Base-by-base conservation (phyloP, 2,888 invertebrate species). In the Escarpia spicata region DNA sequence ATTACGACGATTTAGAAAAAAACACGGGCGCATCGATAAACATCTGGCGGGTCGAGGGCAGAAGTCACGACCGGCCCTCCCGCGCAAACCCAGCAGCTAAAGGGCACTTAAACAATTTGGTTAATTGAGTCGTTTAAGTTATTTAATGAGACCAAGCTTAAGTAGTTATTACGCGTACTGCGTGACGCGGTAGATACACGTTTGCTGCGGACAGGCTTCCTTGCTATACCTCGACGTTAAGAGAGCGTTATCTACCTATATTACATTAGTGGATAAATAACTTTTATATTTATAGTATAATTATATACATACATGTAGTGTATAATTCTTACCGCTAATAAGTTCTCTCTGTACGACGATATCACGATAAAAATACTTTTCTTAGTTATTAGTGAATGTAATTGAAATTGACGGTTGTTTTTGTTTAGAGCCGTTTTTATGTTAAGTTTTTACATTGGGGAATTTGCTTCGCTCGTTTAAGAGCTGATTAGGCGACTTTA, bases 41-140 rank as follows among this genome's bases (percentile, higher is more conserved):
- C 75, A 75, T 75, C 75, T 75, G 75, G 19, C 75, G 75, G 75
- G 75, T 75, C 75, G 75, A 26, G 15, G 75, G 75, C 19, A 52
- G 75, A 75, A 26, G 75, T 75, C 75, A 75, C 26, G 26, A 1
- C 2, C 3, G 6, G 26, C 75, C 75, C 19, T n/a, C 75, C 75
- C 75, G 75, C 19, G 75, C 75, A 75, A 75, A 75, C 75, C 45
- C 37, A 2, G 52, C 52, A 52, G 75, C n/a, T 26, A 26, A 75
- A n/a, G 15, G n/a, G 75, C 75, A 75, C 75, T 75, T 75, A 75
- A 75, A n/a, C 26, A 75, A 75, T 75, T 75, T 75, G 19, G 26
- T 75, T 75, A 75, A 75, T 75, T 75, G 75, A n/a, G 75, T 75
- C 75, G n/a, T 75, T 75, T 75, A 75, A 75, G 75, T 75, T 75